Evolutionary conservation across 2,113 vertebrate genomes (phyloP).

Genomic region (Xiphophorus maculatus): DNA sequence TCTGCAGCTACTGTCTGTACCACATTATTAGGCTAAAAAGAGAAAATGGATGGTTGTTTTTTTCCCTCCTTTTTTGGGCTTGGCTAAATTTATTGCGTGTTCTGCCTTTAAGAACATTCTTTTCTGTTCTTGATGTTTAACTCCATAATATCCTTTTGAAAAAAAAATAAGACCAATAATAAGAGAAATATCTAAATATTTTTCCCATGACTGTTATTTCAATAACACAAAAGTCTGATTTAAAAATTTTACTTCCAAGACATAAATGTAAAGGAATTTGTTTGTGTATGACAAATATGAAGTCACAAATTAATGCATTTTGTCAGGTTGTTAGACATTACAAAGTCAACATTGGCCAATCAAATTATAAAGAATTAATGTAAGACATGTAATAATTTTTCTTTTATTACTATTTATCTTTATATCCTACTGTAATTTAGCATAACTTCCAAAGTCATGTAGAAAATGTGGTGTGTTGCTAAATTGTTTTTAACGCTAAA

Average conservation of each 20-base stretch:
- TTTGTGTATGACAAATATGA: neutral
- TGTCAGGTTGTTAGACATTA: neutral
- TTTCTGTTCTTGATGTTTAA: constrained; percentile 41
- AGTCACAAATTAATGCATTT: neutral
- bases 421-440: neutral
- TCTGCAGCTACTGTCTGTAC: neutral
- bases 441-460: neutral
- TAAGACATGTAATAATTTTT: constrained; percentile 5
- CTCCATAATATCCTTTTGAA: constrained; percentile 58
- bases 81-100: constrained; percentile 20
- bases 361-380: neutral
- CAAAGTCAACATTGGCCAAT: neutral
- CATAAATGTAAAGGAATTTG: too few relatives aligned
- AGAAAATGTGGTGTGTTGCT: neutral
- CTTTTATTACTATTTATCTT: too few relatives aligned
- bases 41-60: constrained; percentile 6
- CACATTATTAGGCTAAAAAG: constrained; percentile 27
- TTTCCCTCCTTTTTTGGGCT: neutral
- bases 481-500: too few relatives aligned
- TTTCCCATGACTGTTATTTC: neutral
- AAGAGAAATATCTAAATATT: constrained; percentile 9
- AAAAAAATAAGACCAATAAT: constrained; percentile 42
- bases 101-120: constrained; percentile 37
- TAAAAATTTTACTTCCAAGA: neutral
- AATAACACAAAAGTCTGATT: constrained; percentile 9